Evolutionary conservation across 2,888 invertebrate species (phyloP), one percentile per base, ranked within the genome.

Genomic region (Imbricaverruca yamaguchii): DNA sequence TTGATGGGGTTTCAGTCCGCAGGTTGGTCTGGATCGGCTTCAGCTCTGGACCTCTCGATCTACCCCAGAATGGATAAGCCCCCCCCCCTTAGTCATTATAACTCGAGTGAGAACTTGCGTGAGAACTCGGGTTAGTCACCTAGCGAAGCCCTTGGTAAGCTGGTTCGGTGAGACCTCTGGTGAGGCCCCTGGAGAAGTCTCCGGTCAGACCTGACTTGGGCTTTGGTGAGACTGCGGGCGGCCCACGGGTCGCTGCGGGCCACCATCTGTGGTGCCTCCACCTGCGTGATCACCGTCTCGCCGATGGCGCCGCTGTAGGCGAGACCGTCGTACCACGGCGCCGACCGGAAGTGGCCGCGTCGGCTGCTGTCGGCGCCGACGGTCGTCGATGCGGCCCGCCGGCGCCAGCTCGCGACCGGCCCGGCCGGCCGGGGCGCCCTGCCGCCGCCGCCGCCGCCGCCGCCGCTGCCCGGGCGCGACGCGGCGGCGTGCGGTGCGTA

Each of bases 241-340:
- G 39, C 39, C 39, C 39, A 39, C 39, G 39, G 4, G 39, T 4
- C 39, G 11, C 74, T 10, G 18, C 39, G 23, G 7, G 74, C 25
- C 53, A 53, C 9, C 74, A 74, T 39, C 74, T 53, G 74, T 13
- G 74, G 74, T 21, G 74, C 74, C 53, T 53, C 74, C 74, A 74
- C 74, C 74, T 74, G 53, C 18, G 74, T 74, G 74, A 74, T 74
- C 53, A 74, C 74, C 8, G 9, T 39, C 21, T 74, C 74, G 53
- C 74, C 74, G 11, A 74, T 15, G 18, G 53, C 18, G 18, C 53
- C 11, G 53, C 53, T 39, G 74, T 74, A 15, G 74, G 39, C 21
- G 53, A 10, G 39, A 8, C 74, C 74, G 53, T 53, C 53, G 74
- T 53, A 74, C 74, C 74, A 74, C 18, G 15, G 53, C 53, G 74